Evolutionary conservation across 2,797 vertebrate species (phyloP), one percentile per base, ranked within the genome.

Genomic region (Taeniopygia guttata): DNA sequence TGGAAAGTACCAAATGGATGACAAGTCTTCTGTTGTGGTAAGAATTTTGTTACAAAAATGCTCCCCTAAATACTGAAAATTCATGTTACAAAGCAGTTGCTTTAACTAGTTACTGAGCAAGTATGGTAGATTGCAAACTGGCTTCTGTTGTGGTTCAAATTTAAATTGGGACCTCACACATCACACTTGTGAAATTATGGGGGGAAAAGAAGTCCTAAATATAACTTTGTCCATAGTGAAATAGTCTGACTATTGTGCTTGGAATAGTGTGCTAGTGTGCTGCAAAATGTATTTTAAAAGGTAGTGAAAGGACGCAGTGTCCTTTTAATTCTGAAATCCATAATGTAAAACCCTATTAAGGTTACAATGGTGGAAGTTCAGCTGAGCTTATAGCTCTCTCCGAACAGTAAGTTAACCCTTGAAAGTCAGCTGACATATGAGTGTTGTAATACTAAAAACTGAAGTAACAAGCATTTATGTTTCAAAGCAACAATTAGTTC

Each of bases 1-100:
- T 89, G 97, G 98, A 15, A 99, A 99, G 96, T 99, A 99, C 95
- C 99, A 98, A 81, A 93, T 99, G 98, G 99, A 99, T 90, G 98
- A 98, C 52, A 98, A 98, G 62, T 95, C 98, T 48, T 98, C 98
- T 12, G 52, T 99, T 29, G 98, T 98, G 98, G 99, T 99, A 97
- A 98, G 98, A 75, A 54, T 51, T 46, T 43, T 77, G 13, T 42
- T 36, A 30, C 9, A 58, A 62, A 32, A 89, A 66, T 1, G 45
- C n/a, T 87, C 29, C 40, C 15, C 38, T 38, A 45, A 56, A 9
- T 19, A 49, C 60, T 79, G 34, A 64, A 42, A 40, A 66, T 22
- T 30, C 4, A 3, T 38, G 38, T 36, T 70, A 29, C 4, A 16
- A 77, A 54, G 22, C 20, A 54, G 7, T 32, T 79, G 17, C 34